These are phyloP conservation scores for Ceuthmochares aereus DNA, from an alignment of 2,113 vertebrate genomes.

Conservation along the genomic window DNA sequence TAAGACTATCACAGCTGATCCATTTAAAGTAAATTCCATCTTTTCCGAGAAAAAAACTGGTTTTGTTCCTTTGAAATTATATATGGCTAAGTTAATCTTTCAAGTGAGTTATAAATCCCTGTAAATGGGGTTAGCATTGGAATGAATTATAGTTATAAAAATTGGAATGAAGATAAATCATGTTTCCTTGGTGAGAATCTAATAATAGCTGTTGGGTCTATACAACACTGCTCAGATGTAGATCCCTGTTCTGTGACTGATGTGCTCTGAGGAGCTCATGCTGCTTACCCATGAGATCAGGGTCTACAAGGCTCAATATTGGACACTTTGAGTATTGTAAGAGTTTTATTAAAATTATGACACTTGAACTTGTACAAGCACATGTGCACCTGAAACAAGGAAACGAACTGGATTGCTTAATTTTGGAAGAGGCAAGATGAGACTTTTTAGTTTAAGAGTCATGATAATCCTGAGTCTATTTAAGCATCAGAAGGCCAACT, in stretches of 20 bases:
- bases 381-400: neutral
- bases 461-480: neutral
- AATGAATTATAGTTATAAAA: slow-evolving; percentile 16
- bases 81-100: slow-evolving; percentile 18
- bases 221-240: neutral
- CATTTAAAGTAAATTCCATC: neutral
- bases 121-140: neutral
- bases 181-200: slow-evolving; percentile 13
- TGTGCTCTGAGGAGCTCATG: neutral
- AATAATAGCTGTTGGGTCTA: neutral
- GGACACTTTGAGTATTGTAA: neutral
- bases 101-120: slow-evolving; percentile 5
- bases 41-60: neutral
- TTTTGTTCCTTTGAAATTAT: slow-evolving; percentile 1
- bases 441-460: neutral
- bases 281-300: fast-evolving
- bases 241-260: neutral
- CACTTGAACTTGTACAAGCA: neutral
- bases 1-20: neutral
- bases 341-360: neutral
- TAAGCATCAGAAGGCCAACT: neutral
- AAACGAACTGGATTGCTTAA: neutral
- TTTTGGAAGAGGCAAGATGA: neutral
- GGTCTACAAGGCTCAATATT: neutral
- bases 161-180: slow-evolving; percentile 20